Conservation (phyloP, 2,797 vertebrate genomes). For the Falco concolor region DNA sequence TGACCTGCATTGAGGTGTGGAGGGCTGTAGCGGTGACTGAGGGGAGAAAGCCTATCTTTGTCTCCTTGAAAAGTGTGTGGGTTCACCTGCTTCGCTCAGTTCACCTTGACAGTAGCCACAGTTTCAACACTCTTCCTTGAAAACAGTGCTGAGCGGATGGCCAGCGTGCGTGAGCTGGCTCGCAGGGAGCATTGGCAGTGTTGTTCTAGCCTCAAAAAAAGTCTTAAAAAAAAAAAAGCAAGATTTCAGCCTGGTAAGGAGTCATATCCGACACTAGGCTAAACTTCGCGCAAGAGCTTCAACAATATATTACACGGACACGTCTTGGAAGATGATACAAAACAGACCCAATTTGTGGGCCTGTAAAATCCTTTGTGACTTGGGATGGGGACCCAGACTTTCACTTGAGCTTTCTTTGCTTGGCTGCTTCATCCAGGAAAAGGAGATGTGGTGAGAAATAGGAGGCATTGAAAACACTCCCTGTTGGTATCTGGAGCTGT, state of each 20-base stretch:
- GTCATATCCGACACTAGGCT: background rate
- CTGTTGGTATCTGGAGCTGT: too few relatives aligned
- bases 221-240: background rate
- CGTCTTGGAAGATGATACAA: background rate
- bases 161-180: background rate
- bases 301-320: fast-evolving
- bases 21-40: fast-evolving
- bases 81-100: background rate
- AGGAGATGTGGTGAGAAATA: background rate
- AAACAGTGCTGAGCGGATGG: background rate
- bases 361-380: background rate
- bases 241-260: background rate
- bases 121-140: background rate
- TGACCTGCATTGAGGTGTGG: background rate
- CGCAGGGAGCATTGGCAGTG: background rate
- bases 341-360: background rate
- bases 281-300: background rate
- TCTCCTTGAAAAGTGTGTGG: background rate
- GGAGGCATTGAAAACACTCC: background rate
- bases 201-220: background rate
- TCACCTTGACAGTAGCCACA: background rate
- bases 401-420: background rate
- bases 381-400: background rate
- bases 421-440: background rate
- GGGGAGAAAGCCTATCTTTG: fast-evolving